Conservation (phyloP, 2,113 vertebrate species). For the Macquaria ambigua region DNA sequence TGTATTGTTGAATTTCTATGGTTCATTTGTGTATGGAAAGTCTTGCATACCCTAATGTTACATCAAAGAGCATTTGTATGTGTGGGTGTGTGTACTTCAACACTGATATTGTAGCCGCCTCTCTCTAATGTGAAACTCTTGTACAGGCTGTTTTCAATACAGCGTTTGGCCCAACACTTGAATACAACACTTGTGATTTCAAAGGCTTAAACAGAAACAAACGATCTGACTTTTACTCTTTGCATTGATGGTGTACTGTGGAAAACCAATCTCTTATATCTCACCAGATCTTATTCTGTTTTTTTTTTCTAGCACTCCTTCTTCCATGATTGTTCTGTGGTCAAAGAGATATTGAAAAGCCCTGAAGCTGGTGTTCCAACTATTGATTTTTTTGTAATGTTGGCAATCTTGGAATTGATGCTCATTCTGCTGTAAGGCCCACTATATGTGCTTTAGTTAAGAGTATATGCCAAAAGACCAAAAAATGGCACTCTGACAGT, state of each 20-base stretch:
- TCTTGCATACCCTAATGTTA: not conserved
- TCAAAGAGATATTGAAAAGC: constrained; percentile 33
- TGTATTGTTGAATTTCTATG: not conserved
- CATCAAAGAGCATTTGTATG: not conserved
- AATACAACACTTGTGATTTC: constrained; percentile 18
- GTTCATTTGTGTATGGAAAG: constrained; percentile 2
- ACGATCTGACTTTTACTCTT: constrained; percentile 10
- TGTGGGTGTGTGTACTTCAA: constrained; percentile 22
- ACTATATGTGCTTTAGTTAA: not conserved
- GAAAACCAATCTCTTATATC: constrained; percentile 13
- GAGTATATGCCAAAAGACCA: not conserved
- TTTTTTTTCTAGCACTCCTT: constrained; percentile 8
- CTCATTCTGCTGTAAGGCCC: not conserved
- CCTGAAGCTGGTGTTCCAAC: constrained; percentile 23
- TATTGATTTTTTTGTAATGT: constrained; percentile 44
- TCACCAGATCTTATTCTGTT: not conserved
- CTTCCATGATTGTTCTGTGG: constrained; percentile 18
- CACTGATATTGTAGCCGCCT: not conserved
- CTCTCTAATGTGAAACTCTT: constrained; percentile 17
- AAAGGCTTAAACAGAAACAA: constrained; percentile 24
- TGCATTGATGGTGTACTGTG: not conserved
- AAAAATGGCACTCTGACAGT: not conserved
- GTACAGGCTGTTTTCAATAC: constrained; percentile 14
- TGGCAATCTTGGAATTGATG: constrained; percentile 5
- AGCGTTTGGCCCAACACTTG: constrained; percentile 31